phyloP scores from a whole-genome alignment of 2,797 vertebrate species.

The Coluber constrictor region DNA sequence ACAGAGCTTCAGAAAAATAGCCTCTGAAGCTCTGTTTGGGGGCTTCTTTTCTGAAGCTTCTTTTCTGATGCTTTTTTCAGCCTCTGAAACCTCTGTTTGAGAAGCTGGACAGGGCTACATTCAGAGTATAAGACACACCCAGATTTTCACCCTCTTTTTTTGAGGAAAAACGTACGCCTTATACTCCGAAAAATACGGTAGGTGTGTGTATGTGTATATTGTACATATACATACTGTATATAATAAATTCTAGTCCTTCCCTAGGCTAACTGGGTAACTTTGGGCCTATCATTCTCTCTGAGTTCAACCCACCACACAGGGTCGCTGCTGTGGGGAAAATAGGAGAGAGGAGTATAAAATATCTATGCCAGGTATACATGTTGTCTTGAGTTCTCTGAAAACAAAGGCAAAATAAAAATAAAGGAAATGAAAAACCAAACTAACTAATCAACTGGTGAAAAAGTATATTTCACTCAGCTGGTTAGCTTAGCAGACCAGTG shows the following conservation, averaged over 20 bases:
- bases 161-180: too few relatives aligned
- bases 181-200: too few relatives aligned
- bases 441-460: neutral
- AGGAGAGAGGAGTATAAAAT: neutral
- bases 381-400: neutral
- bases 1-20: too few relatives aligned
- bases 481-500: neutral
- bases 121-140: too few relatives aligned
- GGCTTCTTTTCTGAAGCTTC: too few relatives aligned
- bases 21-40: too few relatives aligned
- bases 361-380: neutral
- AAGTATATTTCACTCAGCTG: neutral
- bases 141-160: too few relatives aligned
- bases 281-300: neutral
- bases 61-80: too few relatives aligned
- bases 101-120: too few relatives aligned
- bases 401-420: neutral
- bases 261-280: neutral
- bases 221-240: neutral
- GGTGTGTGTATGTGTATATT: too few relatives aligned
- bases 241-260: neutral
- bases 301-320: neutral
- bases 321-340: neutral
- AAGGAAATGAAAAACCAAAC: neutral
- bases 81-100: too few relatives aligned